Evolutionary conservation across 1,140 invertebrate genomes (phyloP).

Genomic region (Asobara japonica): DNA sequence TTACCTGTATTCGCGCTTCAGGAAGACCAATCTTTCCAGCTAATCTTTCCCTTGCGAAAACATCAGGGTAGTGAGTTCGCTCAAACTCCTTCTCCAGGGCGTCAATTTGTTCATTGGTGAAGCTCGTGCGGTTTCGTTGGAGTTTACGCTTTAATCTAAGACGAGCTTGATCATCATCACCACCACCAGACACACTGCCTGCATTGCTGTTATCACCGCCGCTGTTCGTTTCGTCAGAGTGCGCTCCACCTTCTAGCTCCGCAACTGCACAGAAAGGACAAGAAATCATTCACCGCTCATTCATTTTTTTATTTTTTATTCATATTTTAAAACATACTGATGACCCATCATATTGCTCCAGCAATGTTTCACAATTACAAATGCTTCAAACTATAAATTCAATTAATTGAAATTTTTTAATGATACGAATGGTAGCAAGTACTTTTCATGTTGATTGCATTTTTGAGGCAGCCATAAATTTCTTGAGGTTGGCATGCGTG

Average conservation of each 20-base stretch:
- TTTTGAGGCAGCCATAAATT: too few relatives aligned
- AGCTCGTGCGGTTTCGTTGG: constrained; percentile 97
- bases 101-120: constrained; percentile 99
- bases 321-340: too few relatives aligned
- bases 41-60: constrained; percentile 94
- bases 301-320: too few relatives aligned
- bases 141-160: constrained; percentile 94
- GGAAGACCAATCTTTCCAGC: constrained; percentile 97
- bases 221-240: constrained; percentile 80
- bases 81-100: constrained; percentile 97
- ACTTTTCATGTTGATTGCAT: too few relatives aligned
- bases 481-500: too few relatives aligned
- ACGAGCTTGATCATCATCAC: constrained; percentile 87
- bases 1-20: constrained; percentile 96
- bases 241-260: constrained; percentile 71
- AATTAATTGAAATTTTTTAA: too few relatives aligned
- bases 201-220: constrained; percentile 84
- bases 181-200: constrained; percentile 72
- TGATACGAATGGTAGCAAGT: too few relatives aligned
- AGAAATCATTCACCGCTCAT: too few relatives aligned
- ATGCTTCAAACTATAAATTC: too few relatives aligned
- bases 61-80: constrained; percentile 91
- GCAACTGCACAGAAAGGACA: constrained; percentile 53
- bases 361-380: too few relatives aligned
- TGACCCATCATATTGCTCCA: too few relatives aligned